Base-by-base conservation (phyloP, 2,888 invertebrate species). In the Allophyes oxyacanthae region DNA sequence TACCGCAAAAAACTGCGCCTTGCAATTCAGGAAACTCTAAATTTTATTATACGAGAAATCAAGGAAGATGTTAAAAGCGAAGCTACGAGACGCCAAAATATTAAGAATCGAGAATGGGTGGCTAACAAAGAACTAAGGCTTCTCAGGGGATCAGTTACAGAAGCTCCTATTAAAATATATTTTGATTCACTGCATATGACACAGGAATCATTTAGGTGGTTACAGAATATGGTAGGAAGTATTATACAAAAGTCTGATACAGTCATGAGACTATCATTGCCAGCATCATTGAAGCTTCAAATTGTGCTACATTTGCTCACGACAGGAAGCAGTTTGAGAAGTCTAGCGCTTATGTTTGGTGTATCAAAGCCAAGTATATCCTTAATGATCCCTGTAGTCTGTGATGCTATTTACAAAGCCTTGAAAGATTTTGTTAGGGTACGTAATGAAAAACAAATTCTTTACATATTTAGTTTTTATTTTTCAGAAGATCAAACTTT, bases 191-290 rank as follows among this genome's bases (percentile, higher is more conserved):
- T 61, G 20, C 53, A 14, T 26, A 62, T 61, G 59, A 44, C 59
- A 10, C 38, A 60, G 46, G 37, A 46, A 30, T 54, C 33, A 20
- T 65, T 51, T 38, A 33, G 44, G 32, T 64, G 57, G 64, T 45
- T 64, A 69, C 8, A 60, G 34, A 30, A 52, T 42, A 37, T 41
- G 32, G 49, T 68, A n/a, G 57, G 54, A 42, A 64, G 60, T 8
- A 7, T 41, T 33, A 48, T 69, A 34, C 68, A 68, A 14, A 69
- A 60, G 28, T 20, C 49, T 8, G 64, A 69, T 38, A 68, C 60
- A 1, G 36, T 69, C 10, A 58, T 69, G 64, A 40, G 64, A 54
- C 36, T 46, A 45, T 48, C 58, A 13, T 46, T 66, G 9, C 67
- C 52, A 20, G 43, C 63, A 0, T 14, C 26, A 41, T 37, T 61